Base-by-base conservation (phyloP, 2,888 invertebrate genomes). In the Brachyopa scutellaris region DNA sequence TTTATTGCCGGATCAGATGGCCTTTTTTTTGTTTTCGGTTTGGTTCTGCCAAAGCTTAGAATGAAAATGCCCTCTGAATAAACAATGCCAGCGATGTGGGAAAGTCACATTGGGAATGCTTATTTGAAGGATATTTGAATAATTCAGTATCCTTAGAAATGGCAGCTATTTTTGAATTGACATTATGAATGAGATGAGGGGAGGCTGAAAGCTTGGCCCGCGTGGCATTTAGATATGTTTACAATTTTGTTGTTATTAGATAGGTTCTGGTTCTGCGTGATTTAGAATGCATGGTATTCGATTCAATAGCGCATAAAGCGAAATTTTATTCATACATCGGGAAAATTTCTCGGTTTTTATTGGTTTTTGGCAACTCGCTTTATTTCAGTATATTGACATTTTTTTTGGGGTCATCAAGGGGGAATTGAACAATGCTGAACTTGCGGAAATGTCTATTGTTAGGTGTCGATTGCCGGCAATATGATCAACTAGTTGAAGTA, bases 11-110 rank as follows among this genome's bases (percentile, higher is more conserved):
- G 40, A 9, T 47, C 23, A 13, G 17, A 47, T 33, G 42, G 53
- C 36, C 40, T 67, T 51, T 13, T 11, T 31, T 31, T 51, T 31
- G 29, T 26, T 38, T 7, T 53, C 6, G 55, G 2, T 49, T 2
- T 15, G 17, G 13, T 13, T 31, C 51, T 59, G 11, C 11, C 36
- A 40, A 51, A 17, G 53, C 70, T 53, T 49, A 49, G 21, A 53
- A 38, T 23, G 55, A n/a, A 53, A 70, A 77, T 82, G 77, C 70
- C 59, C 61, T 61, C 45, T 77, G 77, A 82, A 82, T 82, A 82
- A 72, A 67, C 72, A 82, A 82, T 82, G 19, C 42, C 31, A 26
- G 6, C 45, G 38, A 66, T 70, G 61, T 70, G 49, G 17, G n/a
- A 42, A 76, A 82, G 59, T 66, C 61, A 49, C 55, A 72, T 77